Base-by-base conservation (phyloP, 2,888 invertebrate genomes). In the Apotomis betuletana region DNA sequence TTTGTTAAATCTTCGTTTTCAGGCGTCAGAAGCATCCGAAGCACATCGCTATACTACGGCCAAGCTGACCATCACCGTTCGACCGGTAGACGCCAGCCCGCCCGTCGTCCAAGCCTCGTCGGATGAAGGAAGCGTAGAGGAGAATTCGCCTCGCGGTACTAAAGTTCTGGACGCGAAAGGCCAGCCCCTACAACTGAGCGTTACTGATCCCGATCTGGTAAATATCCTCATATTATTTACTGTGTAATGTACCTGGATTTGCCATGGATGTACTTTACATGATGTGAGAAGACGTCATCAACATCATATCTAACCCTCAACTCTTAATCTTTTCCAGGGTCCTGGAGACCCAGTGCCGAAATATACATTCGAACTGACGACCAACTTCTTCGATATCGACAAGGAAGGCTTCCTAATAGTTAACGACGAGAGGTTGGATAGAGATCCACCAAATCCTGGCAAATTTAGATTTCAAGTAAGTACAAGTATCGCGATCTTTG, bases 121-220 rank as follows among this genome's bases (percentile, higher is more conserved):
- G 0, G 94, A 94, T 27, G 96, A 97, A 81, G 97, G 97, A 0
- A 95, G 94, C 79, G 97, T 98, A 0, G 96, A 97, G 81, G 98
- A 98, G 86, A 98, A 97, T 84, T 96, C 98, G 0, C 95, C 97
- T 0, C 94, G 96, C 65, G 98, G 97, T n/a, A 97, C 97, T 3
- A 95, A 94, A 82, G 96, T 98, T 3, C 84, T 96, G 67, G 96
- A 97, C 81, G 83, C 84, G 0, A 90, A 93, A 10, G 95, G 95
- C 38, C 90, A 94, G 46, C 96, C 98, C 0, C 95, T 98, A 54
- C 90, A 92, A 12, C 94, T 98, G 63, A 94, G 94, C 9, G 97
- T 98, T 8, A 95, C 95, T 5, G 98, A 98, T 88, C 96, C 96
- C 49, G 98, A 98, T 92, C 94, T 97, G 92, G 97, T 97, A 88